Evolutionary conservation across 2,888 invertebrate species (phyloP).

Genomic region (Sesamia inferens): DNA sequence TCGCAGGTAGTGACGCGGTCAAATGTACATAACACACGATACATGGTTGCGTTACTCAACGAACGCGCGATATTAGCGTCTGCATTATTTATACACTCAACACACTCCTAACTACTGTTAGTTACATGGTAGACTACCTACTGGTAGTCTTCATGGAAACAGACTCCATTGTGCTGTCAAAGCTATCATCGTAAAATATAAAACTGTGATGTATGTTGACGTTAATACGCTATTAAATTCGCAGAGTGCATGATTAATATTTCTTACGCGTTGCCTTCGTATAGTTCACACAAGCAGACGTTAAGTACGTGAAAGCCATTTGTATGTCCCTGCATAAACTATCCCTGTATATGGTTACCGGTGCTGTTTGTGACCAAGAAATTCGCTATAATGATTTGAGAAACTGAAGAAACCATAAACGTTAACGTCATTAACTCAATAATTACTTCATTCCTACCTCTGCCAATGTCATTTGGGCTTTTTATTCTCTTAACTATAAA

Average conservation of each 20-base stretch:
- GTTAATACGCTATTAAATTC: constrained; percentile 65
- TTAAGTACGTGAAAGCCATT: constrained; percentile 75
- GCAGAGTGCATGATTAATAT: constrained; percentile 77
- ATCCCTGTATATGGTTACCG: constrained; percentile 53
- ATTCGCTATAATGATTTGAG: constrained; percentile 56
- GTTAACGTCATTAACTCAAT: constrained; percentile 50
- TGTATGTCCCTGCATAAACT: constrained; percentile 64
- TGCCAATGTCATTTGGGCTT: constrained; percentile 39
- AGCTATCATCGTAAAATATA: constrained; percentile 69
- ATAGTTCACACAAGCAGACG: constrained; percentile 57
- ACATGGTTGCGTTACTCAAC: constrained; percentile 39
- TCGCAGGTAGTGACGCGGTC: constrained; percentile 49
- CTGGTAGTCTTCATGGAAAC: constrained; percentile 52
- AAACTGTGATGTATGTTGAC: constrained; percentile 51
- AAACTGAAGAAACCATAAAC: constrained; percentile 50
- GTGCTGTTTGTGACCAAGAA: constrained; percentile 38
- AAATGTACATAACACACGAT: constrained; percentile 59
- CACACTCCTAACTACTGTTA: constrained; percentile 17
- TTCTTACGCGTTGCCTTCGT: constrained; percentile 71
- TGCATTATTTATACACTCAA: constrained; percentile 58
- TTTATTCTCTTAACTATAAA: constrained; percentile 15
- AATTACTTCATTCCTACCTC: constrained; percentile 53
- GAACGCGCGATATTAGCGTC: constrained; percentile 22
- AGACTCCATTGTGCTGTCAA: constrained; percentile 74
- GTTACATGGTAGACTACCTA: too few species aligned